A percentile compares a stretch with the other conserved stretches of the same genome.
Conservation (phyloP, 2,888 invertebrate genomes). For the Papilio protenor region DNA sequence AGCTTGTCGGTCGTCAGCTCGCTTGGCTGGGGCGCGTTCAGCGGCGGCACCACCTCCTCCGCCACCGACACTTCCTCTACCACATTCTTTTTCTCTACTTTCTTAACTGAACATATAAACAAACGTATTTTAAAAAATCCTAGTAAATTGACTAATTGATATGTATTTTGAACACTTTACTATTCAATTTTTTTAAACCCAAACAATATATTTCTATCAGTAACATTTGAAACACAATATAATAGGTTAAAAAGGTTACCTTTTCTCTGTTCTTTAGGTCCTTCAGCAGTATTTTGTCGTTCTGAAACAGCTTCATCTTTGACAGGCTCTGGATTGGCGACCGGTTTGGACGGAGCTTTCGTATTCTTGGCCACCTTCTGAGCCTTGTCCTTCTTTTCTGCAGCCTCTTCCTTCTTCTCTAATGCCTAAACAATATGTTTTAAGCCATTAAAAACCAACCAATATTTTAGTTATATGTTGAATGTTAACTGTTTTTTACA, state of each 20-base stretch:
- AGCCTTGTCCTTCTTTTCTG: conserved; percentile 64
- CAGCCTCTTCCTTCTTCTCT: conserved; percentile 72
- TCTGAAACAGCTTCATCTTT: conserved; percentile 68
- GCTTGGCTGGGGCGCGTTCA: conserved; percentile 74
- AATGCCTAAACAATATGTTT: conserved; percentile 48
- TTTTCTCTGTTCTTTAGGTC: conserved; percentile 77
- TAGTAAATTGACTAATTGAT: neutral
- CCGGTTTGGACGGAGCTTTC: conserved; percentile 54
- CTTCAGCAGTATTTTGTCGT: conserved; percentile 64
- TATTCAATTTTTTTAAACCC: neutral
- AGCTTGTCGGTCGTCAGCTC: conserved; percentile 78
- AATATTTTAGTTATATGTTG: neutral
- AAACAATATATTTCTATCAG: neutral
- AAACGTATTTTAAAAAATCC: neutral
- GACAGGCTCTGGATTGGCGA: conserved; percentile 57
- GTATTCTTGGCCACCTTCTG: conserved; percentile 61
- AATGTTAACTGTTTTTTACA: neutral
- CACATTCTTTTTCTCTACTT: conserved; percentile 65
- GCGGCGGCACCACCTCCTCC: conserved; percentile 72
- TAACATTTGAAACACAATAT: conserved; percentile 32
- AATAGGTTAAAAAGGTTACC: conserved; percentile 54
- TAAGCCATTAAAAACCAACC: neutral
- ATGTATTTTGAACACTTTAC: neutral
- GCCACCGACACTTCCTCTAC: conserved; percentile 56
- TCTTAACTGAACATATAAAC: conserved; percentile 61